phyloP scores from a whole-genome alignment of 1,140 invertebrate genomes.

The Zaprionus nigranus region DNA sequence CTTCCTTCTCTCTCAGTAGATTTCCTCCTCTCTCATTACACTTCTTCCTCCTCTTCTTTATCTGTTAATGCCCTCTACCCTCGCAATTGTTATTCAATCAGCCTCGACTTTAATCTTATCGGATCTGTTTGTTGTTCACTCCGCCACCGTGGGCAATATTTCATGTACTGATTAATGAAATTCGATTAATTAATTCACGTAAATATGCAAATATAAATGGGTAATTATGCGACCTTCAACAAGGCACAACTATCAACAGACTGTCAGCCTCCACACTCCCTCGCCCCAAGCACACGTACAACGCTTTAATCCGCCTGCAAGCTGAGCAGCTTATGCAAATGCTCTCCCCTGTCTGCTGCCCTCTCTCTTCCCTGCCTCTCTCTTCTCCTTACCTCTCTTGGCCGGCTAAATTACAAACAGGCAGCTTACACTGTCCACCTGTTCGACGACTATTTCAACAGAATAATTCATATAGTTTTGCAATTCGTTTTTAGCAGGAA shows the following conservation, averaged over 20 bases:
- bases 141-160: constrained; percentile 6
- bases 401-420: constrained; percentile 31
- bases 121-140: constrained; percentile 1
- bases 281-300: not conserved
- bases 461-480: not conserved
- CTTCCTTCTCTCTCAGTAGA: not conserved
- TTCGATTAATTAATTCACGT: constrained; percentile 51
- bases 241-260: constrained; percentile 6
- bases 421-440: not conserved
- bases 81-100: constrained; percentile 24
- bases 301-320: constrained; percentile 19
- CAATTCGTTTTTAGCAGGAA: constrained; percentile 1
- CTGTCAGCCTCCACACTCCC: not conserved
- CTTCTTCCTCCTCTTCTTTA: not conserved
- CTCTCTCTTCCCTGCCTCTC: too few species aligned
- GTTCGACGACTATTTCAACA: not conserved
- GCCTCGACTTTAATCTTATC: constrained; percentile 34
- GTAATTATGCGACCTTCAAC: constrained; percentile 7
- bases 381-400: not conserved
- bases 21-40: not conserved
- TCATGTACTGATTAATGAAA: constrained; percentile 36
- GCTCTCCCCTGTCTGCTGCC: not conserved
- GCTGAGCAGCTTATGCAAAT: constrained; percentile 54
- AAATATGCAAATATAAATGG: constrained; percentile 42
- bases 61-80: not conserved